Percentiles rank a stretch among this genome's conserved stretches.
phyloP scores from a whole-genome alignment of 2,113 vertebrate genomes.

The Cettia cetti region DNA sequence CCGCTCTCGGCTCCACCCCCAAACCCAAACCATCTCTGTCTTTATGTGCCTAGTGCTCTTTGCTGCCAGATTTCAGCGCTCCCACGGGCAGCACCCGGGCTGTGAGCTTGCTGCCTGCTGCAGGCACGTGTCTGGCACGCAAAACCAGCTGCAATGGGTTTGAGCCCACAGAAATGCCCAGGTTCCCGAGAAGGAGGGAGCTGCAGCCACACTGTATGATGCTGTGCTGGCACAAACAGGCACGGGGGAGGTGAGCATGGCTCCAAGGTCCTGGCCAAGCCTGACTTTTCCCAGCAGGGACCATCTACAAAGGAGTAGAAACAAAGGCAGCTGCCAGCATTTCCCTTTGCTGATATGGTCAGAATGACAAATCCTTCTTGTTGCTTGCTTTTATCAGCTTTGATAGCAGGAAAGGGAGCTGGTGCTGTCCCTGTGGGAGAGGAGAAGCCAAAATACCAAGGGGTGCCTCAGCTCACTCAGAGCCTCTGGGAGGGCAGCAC shows the following conservation, averaged over 20 bases:
- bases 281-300: neutral
- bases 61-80: neutral
- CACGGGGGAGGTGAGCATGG: fast-evolving
- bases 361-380: neutral
- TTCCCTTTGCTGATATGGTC: neutral
- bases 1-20: neutral
- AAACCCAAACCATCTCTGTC: neutral
- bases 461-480: neutral
- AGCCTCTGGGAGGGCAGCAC: neutral
- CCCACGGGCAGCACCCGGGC: neutral
- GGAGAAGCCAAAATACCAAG: neutral
- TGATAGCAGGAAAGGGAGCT: neutral
- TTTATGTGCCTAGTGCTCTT: neutral
- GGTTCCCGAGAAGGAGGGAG: neutral
- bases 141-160: neutral
- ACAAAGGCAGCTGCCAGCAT: neutral
- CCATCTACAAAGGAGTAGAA: neutral
- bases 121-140: neutral
- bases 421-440: neutral
- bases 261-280: neutral
- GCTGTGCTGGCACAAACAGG: neutral
- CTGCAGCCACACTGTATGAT: neutral
- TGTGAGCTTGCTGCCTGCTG: neutral
- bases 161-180: neutral
- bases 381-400: neutral